A percentile compares a stretch with the other conserved stretches of the same genome.
Conservation (phyloP, 30 jellyfish, hydroid and myxozoan species). For the Haliclystus octoradiatus region DNA sequence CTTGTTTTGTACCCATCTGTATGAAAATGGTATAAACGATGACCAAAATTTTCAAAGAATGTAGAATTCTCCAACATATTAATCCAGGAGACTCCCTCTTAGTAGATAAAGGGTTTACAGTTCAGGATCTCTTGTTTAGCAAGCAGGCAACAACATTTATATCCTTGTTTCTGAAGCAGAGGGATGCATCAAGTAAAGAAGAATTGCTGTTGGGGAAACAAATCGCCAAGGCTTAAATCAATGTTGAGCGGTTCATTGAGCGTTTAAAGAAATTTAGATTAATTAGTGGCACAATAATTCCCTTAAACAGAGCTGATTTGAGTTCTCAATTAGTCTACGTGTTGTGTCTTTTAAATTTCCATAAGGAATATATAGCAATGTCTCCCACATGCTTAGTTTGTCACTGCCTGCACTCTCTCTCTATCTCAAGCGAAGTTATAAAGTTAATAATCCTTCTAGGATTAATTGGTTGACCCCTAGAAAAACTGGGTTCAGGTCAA, state of each 20-base stretch:
- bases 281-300: conserved; percentile 46
- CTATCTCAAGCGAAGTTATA: neutral
- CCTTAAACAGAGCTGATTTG: conserved; percentile 32
- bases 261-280: conserved; percentile 47
- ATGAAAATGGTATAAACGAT: conserved; percentile 51
- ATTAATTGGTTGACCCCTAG: no score
- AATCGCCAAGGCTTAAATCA: conserved; percentile 76
- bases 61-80: conserved; percentile 71
- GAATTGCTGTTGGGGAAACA: no score
- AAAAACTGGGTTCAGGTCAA: no score
- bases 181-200: no score
- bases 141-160: conserved; percentile 62
- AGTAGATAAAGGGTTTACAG: no score
- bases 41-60: conserved; percentile 18
- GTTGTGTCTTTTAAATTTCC: conserved; percentile 22
- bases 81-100: no score
- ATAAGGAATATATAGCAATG: conserved; percentile 11
- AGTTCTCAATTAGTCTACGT: conserved; percentile 70
- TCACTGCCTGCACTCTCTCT: neutral
- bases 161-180: no score
- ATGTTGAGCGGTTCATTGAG: conserved; percentile 67
- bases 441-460: no score
- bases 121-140: no score
- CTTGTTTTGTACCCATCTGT: conserved; percentile 42
- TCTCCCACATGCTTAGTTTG: conserved; percentile 39